Evolutionary conservation across 2,888 invertebrate genomes (phyloP), one percentile per base, ranked within the genome.

Genomic region (Exocentrus adspersus): DNA sequence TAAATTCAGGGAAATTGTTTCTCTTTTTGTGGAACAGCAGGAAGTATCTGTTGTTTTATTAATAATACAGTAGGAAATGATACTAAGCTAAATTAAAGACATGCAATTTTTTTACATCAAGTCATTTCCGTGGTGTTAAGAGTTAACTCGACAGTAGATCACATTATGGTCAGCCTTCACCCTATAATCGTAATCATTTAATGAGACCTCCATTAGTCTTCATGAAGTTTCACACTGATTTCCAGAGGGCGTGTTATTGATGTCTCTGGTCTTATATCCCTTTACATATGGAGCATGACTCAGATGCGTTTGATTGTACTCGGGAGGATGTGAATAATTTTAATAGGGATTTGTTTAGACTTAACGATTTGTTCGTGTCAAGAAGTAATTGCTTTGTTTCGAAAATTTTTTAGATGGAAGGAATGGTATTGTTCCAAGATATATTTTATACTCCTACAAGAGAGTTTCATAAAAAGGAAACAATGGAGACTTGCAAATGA

Each of bases 161-260:
- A 70, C 66, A 68, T 65, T 37, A 60, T 53, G 64, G 64, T 64
- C 67, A 65, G 70, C 64, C 68, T 64, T 69, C 69, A 67, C 65
- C 65, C 69, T 66, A 69, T 67, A 72, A 68, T 64, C 68, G 65
- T 64, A 74, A 76, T 76, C 76, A 75, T 75, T 74, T 75, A 75
- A 76, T 76, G 72, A 76, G 74, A 74, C 69, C 69, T 71, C 72
- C 75, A 75, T 76, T 75, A 75, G 73, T 76, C 75, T 75, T 76
- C 75, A 76, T 76, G 69, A 75, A 68, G 67, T 65, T 53, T 65
- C 62, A 60, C 65, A 67, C 65, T 67, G 67, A 67, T 65, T 65
- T 56, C n/a, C 52, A 61, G 56, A 43, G 67, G 68, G 64, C 60
- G 66, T 64, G 64, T 66, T 68, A 68, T 70, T 68, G 70, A 70